phyloP scores from a whole-genome alignment of 2,113 vertebrate species.

The Sminthopsis crassicaudata region DNA sequence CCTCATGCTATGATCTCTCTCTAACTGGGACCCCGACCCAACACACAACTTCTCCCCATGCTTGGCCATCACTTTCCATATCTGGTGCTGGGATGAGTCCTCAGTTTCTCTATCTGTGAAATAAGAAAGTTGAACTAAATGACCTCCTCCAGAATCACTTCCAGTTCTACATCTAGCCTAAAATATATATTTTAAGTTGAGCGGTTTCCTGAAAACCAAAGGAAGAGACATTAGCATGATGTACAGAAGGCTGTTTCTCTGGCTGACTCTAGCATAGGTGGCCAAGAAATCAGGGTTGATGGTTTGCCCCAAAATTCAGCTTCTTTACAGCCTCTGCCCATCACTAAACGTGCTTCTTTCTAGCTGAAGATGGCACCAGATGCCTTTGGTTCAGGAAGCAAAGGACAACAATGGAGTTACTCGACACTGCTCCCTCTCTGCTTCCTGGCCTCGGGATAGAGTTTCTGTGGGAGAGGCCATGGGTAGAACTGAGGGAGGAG shows the following conservation, averaged over 20 bases:
- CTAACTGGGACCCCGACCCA: neutral
- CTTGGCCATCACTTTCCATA: neutral
- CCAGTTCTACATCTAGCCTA: neutral
- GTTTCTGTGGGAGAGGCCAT: neutral
- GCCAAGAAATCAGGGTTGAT: neutral
- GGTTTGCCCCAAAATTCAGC: neutral
- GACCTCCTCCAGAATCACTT: neutral
- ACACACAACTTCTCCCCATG: neutral
- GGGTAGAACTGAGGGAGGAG: neutral
- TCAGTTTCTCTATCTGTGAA: neutral
- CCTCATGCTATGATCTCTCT: neutral
- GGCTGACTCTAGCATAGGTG: neutral
- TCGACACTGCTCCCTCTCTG: neutral
- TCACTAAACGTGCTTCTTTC: neutral
- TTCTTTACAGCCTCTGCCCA: neutral
- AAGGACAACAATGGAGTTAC: neutral
- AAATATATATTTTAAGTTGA: neutral
- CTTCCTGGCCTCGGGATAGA: neutral
- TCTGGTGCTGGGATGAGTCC: neutral
- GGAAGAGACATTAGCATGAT: neutral
- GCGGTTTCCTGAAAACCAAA: neutral
- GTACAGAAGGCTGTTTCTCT: neutral
- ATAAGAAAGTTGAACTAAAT: neutral
- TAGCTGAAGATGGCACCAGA: slow-evolving; percentile 48
- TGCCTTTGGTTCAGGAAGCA: neutral